Evolutionary conservation across 1,140 invertebrate genomes (phyloP), one percentile per base, ranked within the genome.

Genomic region (Meteorus sp.): DNA sequence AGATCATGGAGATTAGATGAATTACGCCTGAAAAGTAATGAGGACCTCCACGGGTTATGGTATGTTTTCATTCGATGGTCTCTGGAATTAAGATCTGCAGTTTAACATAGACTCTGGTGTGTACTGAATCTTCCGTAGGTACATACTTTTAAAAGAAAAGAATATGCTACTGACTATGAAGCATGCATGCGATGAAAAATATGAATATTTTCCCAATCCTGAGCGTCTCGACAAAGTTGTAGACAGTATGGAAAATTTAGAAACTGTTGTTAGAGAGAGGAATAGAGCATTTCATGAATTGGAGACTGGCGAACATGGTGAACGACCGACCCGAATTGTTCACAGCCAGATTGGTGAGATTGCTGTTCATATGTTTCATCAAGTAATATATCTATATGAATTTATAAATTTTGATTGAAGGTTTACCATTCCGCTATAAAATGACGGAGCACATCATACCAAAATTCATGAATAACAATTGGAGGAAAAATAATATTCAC

Each of bases 91-190:
- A 41, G 56, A 19, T 45, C 33, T n/a, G 45, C 45, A 47, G 13
- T 39, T 29, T 57, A 6, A 39, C 13, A 27, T 54, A 27, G 51
- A 62, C 55, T 55, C 66, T 45, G 8, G 20, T 44, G 19, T 45
- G 13, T n/a, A 7, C 20, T 5, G 11, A 45, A 19, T 58, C 37
- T 51, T 53, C 47, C 70, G 52, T 64, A 93, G 90, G 90, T 93
- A 88, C 82, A 85, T 99, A 20, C 81, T 99, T 53, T 77, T 98
- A 19, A 99, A 99, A 82, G 97, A 99, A 81, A 81, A 87, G 56
- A 99, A 99, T 75, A 97, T 98, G 95, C 80, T 99, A 4, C 75
- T 96, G 44, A 99, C 97, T 13, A 97, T 99, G 96, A 90, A 98
- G 81, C 84, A 93, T 58, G 89, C 89, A 70, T 90, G 85, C 70